These are phyloP conservation scores for Quadriops clusia DNA, from an alignment of 2,888 invertebrate genomes.

Conservation along the genomic window DNA sequence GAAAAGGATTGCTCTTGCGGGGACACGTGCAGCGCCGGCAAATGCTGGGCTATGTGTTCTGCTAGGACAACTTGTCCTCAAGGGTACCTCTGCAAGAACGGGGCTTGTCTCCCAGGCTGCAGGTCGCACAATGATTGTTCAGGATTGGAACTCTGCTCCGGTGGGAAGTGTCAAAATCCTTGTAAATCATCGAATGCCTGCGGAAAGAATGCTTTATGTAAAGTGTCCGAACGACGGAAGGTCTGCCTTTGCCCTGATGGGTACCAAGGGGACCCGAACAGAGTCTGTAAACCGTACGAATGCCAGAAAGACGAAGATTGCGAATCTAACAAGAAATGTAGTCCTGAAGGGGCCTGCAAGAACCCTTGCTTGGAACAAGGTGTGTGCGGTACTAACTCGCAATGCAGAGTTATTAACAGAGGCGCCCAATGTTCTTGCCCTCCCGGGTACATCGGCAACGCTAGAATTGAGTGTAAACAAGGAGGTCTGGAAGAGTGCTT, in stretches of 20 bases:
- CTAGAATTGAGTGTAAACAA: constrained; percentile 54
- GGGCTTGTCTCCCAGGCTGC: constrained; percentile 69
- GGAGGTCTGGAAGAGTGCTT: constrained; percentile 61
- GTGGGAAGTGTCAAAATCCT: constrained; percentile 57
- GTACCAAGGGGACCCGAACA: constrained; percentile 67
- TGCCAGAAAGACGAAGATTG: constrained; percentile 69
- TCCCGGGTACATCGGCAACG: constrained; percentile 61
- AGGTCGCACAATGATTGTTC: constrained; percentile 68
- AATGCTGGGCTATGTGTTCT: constrained; percentile 63
- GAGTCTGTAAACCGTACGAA: constrained; percentile 63
- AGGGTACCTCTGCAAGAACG: constrained; percentile 64
- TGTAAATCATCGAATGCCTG: constrained; percentile 58
- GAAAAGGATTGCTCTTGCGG: constrained; percentile 69
- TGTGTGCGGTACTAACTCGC: constrained; percentile 73
- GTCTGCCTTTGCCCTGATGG: constrained; percentile 82
- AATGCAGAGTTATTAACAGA: constrained; percentile 67
- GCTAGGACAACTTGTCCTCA: constrained; percentile 54
- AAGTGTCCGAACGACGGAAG: constrained; percentile 66
- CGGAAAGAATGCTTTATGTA: constrained; percentile 69
- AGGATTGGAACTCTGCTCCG: constrained; percentile 60
- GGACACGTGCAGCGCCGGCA: constrained; percentile 61
- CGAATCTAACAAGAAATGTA: constrained; percentile 63
- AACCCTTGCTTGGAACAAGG: constrained; percentile 70
- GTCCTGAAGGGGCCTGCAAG: constrained; percentile 56
- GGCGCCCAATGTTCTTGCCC: constrained; percentile 68